A percentile compares a stretch with the other conserved stretches of the same genome.
These are phyloP conservation scores for Athripsodes cinereus DNA, from an alignment of 2,888 invertebrate genomes.

Conservation along the genomic window DNA sequence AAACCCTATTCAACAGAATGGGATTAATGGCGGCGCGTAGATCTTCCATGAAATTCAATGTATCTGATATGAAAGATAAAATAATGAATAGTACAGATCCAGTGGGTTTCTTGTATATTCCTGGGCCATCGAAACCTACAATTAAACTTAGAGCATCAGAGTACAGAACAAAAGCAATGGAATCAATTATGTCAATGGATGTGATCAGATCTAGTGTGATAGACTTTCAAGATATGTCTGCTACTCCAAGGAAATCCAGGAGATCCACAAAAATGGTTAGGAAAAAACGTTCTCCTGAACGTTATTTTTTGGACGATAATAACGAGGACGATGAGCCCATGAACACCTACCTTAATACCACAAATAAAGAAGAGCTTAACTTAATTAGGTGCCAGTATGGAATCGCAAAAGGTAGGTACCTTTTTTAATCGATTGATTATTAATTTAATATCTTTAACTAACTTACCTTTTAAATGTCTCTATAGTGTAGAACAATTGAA, in stretches of 20 bases:
- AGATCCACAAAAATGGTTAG: neutral
- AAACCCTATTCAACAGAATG: too few species aligned
- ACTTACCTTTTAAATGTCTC: too few species aligned
- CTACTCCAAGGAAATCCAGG: neutral
- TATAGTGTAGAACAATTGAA: too few species aligned
- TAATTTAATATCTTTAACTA: too few species aligned
- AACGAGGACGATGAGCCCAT: constrained; percentile 1
- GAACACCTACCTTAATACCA: constrained; percentile 3
- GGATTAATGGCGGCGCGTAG: neutral
- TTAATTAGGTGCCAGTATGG: constrained; percentile 15
- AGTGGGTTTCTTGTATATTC: neutral
- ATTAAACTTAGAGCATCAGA: neutral
- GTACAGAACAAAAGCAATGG: neutral
- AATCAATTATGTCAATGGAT: neutral
- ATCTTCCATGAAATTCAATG: neutral
- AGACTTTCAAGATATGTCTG: neutral
- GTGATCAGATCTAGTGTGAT: neutral
- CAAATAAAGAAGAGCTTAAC: constrained; percentile 11
- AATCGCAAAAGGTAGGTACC: constrained; percentile 11
- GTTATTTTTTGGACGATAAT: constrained; percentile 8
- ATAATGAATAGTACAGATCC: neutral
- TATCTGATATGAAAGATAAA: neutral
- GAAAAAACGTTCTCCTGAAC: neutral
- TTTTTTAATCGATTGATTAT: too few species aligned
- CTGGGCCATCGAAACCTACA: neutral